These are phyloP conservation scores for Proteles cristata DNA, from an alignment of 2,113 vertebrate genomes.

Conservation along the genomic window DNA sequence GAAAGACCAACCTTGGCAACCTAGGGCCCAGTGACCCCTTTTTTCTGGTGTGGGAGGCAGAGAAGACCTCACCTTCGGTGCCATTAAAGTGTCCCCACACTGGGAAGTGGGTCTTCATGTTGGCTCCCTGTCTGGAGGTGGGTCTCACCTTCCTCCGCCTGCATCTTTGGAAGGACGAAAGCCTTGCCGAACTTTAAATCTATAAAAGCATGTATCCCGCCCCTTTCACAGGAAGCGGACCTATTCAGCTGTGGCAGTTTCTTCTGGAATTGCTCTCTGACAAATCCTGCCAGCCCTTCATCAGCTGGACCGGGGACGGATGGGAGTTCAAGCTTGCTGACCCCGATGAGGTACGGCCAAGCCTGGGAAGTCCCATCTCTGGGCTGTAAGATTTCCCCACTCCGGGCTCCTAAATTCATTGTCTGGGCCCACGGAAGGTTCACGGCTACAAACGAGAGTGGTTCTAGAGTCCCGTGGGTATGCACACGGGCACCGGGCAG, in stretches of 20 bases:
- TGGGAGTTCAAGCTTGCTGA: constrained; percentile 96
- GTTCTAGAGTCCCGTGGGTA: no score
- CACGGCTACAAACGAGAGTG: fast-evolving
- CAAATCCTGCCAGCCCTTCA: constrained; percentile 92
- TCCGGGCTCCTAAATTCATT: fast-evolving
- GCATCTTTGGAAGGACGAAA: fast-evolving
- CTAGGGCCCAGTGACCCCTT: background rate
- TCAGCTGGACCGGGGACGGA: constrained; percentile 94
- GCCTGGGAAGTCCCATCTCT: background rate
- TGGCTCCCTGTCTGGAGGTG: fast-evolving
- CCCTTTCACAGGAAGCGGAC: constrained; percentile 89
- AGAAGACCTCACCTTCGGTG: fast-evolving
- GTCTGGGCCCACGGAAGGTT: background rate
- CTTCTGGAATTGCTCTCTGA: constrained; percentile 93
- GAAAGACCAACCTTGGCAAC: background rate
- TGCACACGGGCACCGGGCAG: fast-evolving
- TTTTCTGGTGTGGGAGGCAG: background rate
- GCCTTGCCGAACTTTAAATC: background rate
- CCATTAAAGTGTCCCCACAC: fast-evolving
- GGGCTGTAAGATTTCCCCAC: background rate
- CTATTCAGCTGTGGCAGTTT: constrained; percentile 95
- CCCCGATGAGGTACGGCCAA: constrained; percentile 90
- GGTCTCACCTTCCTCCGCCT: fast-evolving
- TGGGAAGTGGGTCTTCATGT: fast-evolving
- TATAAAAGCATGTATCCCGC: fast-evolving